Evolutionary conservation across 2,888 invertebrate species (phyloP), one percentile per base, ranked within the genome.

Genomic region (Cosmia trapezina): DNA sequence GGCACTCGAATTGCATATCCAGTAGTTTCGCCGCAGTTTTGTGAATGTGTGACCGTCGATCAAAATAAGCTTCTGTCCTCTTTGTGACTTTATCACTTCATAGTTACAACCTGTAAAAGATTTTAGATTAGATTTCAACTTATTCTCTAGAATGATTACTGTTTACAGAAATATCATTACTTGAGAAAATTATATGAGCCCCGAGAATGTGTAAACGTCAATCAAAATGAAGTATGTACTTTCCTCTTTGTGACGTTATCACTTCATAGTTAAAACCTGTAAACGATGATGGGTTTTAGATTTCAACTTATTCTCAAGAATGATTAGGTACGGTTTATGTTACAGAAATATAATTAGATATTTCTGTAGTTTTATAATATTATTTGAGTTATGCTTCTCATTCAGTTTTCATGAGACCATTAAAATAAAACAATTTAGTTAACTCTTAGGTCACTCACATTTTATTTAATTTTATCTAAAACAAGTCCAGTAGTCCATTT

Each of bases 201-300:
- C n/a, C n/a, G n/a, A n/a, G 45, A 83, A 91, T 1, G 91, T 91
- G 28, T 84, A 89, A 4, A 86, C 88, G 11, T 84, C 80, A 19
- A 90, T 73, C 78, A 90, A 84, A 43, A 78, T 61, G n/a, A 47
- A 86, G 86, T n/a, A n/a, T n/a, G 0, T 63, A 65, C 45, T 66
- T 79, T 11, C 81, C 78, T 70, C 61, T 62, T 64, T 75, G 81
- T 19, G 78, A 79, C 17, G 54, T 61, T 8, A 73, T 62, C 14
- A 83, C 85, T 33, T 80, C 41, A 51, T 78, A 77, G 41, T 65
- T 65, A n/a, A 64, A 63, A 53, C 22, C 67, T 65, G 51, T 49
- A 61, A 78, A 61, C 1, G 17, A 61, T 53, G 2, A 28, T 41
- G 7, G 6, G 6, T 19, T 67, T 59, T 64, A 75, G 45, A 59